Evolutionary conservation across 92 coral and sea anemone species (phyloP).

Genomic region (Montipora capitata): DNA sequence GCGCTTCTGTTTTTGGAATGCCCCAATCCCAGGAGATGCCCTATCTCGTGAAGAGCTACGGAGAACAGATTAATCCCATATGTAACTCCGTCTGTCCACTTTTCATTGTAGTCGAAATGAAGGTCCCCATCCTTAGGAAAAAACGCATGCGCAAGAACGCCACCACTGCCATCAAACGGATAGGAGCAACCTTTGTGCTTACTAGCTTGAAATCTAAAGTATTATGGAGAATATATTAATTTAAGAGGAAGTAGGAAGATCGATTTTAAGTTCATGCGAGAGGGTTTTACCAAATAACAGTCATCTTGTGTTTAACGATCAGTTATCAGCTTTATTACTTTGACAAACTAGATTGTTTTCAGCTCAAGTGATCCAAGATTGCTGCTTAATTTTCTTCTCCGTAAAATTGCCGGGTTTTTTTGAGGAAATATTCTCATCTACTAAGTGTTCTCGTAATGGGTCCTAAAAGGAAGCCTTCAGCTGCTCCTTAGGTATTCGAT

Average conservation of each 20-base stretch:
- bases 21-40: conserved; percentile 86
- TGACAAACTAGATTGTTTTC: no score
- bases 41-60: conserved; percentile 94
- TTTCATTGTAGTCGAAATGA: conserved; percentile 87
- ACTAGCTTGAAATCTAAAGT: conserved; percentile 60
- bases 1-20: conserved; percentile 67
- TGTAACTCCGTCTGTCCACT: conserved; percentile 64
- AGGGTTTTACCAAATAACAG: no score
- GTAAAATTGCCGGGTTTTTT: no score
- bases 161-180: conserved; percentile 68
- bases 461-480: no score
- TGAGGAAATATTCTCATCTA: no score
- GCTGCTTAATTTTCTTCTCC: no score
- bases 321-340: no score
- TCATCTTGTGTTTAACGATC: no score
- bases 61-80: conserved; percentile 80
- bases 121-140: conserved; percentile 72
- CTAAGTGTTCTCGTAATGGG: no score
- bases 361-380: no score
- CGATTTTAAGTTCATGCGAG: no score
- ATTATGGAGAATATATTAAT: not conserved
- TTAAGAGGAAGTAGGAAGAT: not conserved
- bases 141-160: conserved; percentile 74
- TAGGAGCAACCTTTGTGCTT: conserved; percentile 43
- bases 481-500: no score